Conservation (phyloP, 2,797 vertebrate species). For the Mycteria americana region DNA sequence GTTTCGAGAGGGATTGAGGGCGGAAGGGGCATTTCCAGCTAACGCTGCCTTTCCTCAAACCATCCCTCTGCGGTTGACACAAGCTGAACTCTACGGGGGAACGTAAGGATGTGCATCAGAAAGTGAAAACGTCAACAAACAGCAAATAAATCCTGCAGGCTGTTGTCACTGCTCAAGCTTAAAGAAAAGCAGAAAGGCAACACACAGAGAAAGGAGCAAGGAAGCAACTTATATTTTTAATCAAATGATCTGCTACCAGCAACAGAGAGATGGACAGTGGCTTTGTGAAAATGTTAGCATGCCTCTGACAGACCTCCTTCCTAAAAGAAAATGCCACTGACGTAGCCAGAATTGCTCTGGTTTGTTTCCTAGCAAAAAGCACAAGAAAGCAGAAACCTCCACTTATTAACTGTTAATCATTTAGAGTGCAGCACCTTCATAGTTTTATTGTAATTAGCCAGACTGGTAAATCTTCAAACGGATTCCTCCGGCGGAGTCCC, state of each 20-base stretch:
- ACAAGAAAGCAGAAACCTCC: neutral
- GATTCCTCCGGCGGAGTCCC: slow-evolving; percentile 22
- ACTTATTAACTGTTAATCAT: slow-evolving; percentile 28
- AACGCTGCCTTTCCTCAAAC: neutral
- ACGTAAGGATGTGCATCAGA: neutral
- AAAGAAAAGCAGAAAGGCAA: neutral
- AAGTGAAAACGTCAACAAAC: slow-evolving; percentile 25
- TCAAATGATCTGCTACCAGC: neutral
- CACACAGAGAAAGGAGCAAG: neutral
- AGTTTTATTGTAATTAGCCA: slow-evolving; percentile 33
- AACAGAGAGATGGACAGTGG: neutral
- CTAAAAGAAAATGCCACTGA: neutral
- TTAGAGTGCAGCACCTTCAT: slow-evolving; percentile 8
- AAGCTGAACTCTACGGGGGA: neutral
- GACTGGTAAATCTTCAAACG: slow-evolving; percentile 31
- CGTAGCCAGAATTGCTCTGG: neutral
- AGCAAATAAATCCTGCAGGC: neutral
- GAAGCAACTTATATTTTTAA: neutral
- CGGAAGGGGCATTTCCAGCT: neutral
- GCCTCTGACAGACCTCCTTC: neutral
- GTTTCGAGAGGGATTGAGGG: neutral
- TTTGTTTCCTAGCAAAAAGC: neutral
- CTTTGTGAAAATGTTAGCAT: neutral
- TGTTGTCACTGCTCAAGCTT: neutral
- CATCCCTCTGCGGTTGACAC: fast-evolving